These are phyloP conservation scores for Hydrozoanthus tunicans DNA, from an alignment of 64 coral and sea anemone species.

Conservation along the genomic window DNA sequence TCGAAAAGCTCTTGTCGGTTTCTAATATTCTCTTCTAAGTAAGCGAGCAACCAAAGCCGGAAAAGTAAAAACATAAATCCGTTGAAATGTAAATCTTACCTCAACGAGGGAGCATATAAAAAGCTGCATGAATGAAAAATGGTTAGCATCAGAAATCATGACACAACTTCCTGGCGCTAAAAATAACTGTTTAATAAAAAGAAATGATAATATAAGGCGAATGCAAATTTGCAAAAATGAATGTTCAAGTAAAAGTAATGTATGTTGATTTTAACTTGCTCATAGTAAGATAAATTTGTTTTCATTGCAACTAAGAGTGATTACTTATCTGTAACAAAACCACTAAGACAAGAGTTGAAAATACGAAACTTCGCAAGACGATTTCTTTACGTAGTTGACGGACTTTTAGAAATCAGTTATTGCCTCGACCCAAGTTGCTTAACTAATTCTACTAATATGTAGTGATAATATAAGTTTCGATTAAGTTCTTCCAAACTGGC, in stretches of 20 bases:
- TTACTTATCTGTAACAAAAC: background rate
- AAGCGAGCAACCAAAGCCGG: background rate
- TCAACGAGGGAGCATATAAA: background rate
- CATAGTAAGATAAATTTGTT: background rate
- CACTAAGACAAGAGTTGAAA: background rate
- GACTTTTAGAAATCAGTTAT: too few relatives aligned
- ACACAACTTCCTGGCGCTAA: conserved; percentile 36
- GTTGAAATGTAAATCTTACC: background rate
- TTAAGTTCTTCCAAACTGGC: too few relatives aligned
- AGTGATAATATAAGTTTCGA: too few relatives aligned
- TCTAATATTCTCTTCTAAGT: background rate
- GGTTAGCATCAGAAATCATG: background rate
- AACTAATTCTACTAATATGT: too few relatives aligned
- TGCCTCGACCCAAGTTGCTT: too few relatives aligned
- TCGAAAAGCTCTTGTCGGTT: background rate
- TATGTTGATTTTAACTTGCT: conserved; percentile 11
- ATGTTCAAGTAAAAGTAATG: background rate
- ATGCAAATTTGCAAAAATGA: conserved; percentile 40
- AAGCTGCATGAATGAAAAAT: background rate
- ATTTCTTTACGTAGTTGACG: background rate
- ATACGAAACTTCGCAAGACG: background rate
- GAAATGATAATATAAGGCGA: conserved; percentile 1
- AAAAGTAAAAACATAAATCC: background rate
- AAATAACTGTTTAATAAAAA: conserved; percentile 42
- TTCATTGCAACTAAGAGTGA: background rate